These are phyloP conservation scores for Terebella lapidaria DNA, from an alignment of 2,888 invertebrate genomes.

Conservation along the genomic window DNA sequence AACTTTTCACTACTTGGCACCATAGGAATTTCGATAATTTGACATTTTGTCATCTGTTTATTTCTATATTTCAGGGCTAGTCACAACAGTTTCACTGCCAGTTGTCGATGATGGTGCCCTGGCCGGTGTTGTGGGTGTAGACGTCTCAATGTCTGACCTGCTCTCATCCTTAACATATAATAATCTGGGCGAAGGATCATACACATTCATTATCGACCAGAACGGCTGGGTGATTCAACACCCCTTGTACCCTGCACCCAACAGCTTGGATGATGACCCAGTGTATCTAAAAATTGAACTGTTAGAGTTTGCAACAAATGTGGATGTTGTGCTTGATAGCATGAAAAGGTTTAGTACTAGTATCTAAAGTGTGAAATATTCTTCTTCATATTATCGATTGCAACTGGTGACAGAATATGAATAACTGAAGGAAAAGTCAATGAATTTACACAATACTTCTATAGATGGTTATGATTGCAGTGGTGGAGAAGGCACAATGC, in stretches of 20 bases:
- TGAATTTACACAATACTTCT: no score
- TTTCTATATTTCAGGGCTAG: neutral
- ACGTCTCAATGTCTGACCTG: neutral
- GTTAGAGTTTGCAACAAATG: neutral
- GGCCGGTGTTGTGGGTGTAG: neutral
- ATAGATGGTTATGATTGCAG: no score
- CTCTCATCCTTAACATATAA: neutral
- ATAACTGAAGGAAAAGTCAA: no score
- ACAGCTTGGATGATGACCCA: neutral
- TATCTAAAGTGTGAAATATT: no score
- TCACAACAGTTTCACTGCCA: neutral
- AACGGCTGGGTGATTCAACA: neutral
- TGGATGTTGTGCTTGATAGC: neutral
- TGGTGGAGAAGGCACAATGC: no score
- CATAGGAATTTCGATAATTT: no score
- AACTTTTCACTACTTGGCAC: no score
- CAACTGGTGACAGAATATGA: no score
- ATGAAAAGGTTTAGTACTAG: neutral
- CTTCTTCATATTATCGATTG: no score
- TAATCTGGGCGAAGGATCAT: neutral
- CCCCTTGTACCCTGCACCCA: neutral
- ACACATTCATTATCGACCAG: neutral
- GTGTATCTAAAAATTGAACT: neutral
- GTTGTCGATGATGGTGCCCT: neutral
- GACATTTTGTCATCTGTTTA: no score